Base-by-base conservation (phyloP, 2,888 invertebrate genomes). In the Fragum whitleyi region DNA sequence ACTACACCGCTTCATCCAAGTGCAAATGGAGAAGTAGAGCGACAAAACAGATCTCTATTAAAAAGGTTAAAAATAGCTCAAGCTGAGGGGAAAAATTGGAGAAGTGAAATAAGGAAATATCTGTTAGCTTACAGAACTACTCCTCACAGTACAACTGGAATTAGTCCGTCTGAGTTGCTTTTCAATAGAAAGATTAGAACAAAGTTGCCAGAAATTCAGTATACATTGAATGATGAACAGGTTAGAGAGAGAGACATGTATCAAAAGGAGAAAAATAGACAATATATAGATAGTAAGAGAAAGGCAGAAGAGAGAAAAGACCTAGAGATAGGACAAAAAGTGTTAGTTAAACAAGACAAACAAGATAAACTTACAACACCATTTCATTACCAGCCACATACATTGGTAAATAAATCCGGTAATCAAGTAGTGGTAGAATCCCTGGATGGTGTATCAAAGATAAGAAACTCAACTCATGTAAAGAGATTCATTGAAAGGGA, bases 21-120 rank as follows among this genome's bases (percentile, higher is more conserved):
- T 11, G 86, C 84, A 9, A 87, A 84, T 28, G 86, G 84, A 0
- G 81, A 86, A 62, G 77, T 87, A 0, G 84, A 85, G 65, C 19
- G 78, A 0, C 87, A 86, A 65, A 86, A 84, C 42, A 14, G 77
- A 1, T 79, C 85, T n/a, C 11, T 86, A 0, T 19, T 86, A 67
- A 87, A 84, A 71, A 53, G 82, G 0, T 42, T 87, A 7, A 29
- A 75, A 51, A 87, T 84, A 1, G 61, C 82, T 0, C 76, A 83
- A 23, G 74, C 53, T 2, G 69, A 83, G 26, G 32, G 23, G 21
- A 47, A 16, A 16, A n/a, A 65, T 19, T 83, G 81, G 80, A 74
- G 74, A 57, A 51, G 19, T 19, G 83, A 87, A 70, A 2, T 83
- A 26, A 14, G 53, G 19, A 83, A 77, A 39, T 82, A 83, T 36